phyloP scores from a whole-genome alignment of 2,113 vertebrate genomes.

The Varanus salvator region DNA sequence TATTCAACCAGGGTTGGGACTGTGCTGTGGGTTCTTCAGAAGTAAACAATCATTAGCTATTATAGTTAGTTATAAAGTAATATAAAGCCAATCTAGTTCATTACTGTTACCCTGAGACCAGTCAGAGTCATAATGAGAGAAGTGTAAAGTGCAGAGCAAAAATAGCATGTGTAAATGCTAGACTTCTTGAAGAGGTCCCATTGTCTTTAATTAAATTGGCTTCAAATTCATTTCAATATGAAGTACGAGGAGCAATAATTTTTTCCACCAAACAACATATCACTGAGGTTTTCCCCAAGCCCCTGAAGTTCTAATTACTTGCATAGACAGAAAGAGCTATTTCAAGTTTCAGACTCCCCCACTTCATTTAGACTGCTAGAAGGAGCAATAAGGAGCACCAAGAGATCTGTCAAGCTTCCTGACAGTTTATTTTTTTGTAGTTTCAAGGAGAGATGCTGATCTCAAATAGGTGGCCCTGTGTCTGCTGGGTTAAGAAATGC shows the following conservation, averaged over 20 bases:
- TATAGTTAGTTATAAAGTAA: conserved; percentile 22
- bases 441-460: conserved; percentile 52
- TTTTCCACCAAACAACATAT: conserved; percentile 12
- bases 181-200: conserved; percentile 46
- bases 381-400: conserved; percentile 21
- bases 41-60: conserved; percentile 37
- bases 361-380: conserved; percentile 30
- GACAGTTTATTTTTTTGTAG: conserved; percentile 44
- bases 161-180: conserved; percentile 18
- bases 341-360: conserved; percentile 22
- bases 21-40: conserved; percentile 32
- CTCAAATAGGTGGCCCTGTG: conserved; percentile 58
- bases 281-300: conserved; percentile 35
- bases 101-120: conserved; percentile 45
- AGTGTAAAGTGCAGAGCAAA: conserved; percentile 23
- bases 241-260: conserved; percentile 30
- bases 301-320: conserved; percentile 48
- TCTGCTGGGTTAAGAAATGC: conserved; percentile 55
- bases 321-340: conserved; percentile 35
- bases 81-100: conserved; percentile 28
- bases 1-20: conserved; percentile 13
- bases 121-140: conserved; percentile 49
- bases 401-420: conserved; percentile 20
- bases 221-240: conserved; percentile 25
- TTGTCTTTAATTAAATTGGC: conserved; percentile 62